Evolutionary conservation across 2,113 vertebrate genomes (phyloP).

Genomic region (Arvicanthis niloticus): DNA sequence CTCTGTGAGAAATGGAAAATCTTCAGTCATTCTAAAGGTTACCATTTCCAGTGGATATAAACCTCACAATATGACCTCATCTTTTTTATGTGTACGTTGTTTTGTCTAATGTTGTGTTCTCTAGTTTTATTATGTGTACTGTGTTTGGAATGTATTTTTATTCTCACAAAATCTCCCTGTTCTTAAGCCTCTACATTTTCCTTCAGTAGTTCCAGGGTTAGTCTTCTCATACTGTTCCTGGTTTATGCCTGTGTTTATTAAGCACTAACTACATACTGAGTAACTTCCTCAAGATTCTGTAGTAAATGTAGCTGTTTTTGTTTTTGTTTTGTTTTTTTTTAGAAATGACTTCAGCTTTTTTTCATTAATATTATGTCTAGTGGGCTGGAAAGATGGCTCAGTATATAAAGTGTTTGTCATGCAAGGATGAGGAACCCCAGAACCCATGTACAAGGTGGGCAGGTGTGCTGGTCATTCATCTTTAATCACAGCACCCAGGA

Average conservation of each 20-base stretch:
- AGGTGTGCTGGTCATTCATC: too few species aligned
- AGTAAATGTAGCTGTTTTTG: conserved; percentile 32
- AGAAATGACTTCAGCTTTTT: conserved; percentile 25
- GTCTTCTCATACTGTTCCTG: conserved; percentile 40
- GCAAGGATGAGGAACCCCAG: background rate
- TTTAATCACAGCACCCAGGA: background rate
- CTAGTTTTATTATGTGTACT: conserved; percentile 39
- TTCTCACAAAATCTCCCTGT: conserved; percentile 18
- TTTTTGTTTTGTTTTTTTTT: conserved; percentile 23
- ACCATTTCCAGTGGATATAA: conserved; percentile 9
- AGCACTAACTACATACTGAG: background rate
- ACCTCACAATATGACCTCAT: conserved; percentile 26
- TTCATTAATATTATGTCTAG: conserved; percentile 7
- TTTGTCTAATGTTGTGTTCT: conserved; percentile 1
- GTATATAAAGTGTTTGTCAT: background rate
- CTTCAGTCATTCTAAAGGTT: conserved; percentile 47
- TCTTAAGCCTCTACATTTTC: background rate
- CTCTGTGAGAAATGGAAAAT: conserved; percentile 13
- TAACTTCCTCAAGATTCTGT: conserved; percentile 15
- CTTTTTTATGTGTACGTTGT: conserved; percentile 27
- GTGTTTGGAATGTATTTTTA: conserved; percentile 9
- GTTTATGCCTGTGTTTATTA: conserved; percentile 36
- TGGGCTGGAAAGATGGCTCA: background rate
- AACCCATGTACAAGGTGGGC: background rate
- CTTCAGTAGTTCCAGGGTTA: background rate